A percentile compares a stretch with the other conserved stretches of the same genome.
Conservation (phyloP, 2,797 vertebrate genomes). For the Halcyon leucocephala region DNA sequence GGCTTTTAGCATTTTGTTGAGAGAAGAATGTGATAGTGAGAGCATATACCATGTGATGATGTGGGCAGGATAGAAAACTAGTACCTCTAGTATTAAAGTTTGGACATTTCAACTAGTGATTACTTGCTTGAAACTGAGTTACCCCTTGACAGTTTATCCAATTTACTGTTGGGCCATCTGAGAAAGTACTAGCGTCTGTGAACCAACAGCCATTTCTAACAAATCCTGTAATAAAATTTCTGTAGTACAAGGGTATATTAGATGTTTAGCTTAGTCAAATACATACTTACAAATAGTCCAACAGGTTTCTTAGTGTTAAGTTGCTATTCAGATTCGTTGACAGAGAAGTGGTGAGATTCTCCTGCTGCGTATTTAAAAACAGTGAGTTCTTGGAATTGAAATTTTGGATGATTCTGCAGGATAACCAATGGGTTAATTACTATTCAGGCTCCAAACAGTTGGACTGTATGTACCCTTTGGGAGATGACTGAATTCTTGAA, state of each 20-base stretch:
- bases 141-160: background rate
- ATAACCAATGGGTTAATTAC: background rate
- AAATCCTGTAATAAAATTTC: background rate
- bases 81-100: background rate
- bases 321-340: background rate
- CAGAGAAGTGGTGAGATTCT: background rate
- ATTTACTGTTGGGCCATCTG: background rate
- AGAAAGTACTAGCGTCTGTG: background rate
- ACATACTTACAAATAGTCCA: background rate
- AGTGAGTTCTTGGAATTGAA: background rate
- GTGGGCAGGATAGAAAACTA: background rate
- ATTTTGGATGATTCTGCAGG: background rate
- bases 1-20: background rate
- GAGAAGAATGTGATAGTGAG: background rate
- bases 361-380: background rate
- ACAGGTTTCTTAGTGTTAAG: background rate
- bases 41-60: background rate
- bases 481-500: constrained; percentile 7
- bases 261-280: background rate
- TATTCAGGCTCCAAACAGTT: background rate
- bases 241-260: background rate
- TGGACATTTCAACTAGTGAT: background rate
- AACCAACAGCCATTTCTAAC: background rate
- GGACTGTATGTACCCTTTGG: background rate
- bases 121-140: background rate